phyloP scores from a whole-genome alignment of 2,888 invertebrate species.

The Fissipunctia ypsillon region DNA sequence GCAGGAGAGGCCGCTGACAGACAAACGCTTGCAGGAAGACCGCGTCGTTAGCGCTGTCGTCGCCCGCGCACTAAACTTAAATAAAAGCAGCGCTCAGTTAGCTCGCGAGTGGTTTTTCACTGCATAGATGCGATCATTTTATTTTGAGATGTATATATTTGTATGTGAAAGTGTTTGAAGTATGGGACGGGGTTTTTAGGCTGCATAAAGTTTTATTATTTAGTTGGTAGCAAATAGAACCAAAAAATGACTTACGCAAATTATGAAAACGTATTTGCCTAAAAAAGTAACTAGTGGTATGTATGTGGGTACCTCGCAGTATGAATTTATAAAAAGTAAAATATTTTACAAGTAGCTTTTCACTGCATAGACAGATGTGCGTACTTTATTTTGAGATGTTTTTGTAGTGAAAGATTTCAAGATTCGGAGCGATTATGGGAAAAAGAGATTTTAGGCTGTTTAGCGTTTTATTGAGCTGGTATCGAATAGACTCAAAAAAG shows the following conservation, averaged over 20 bases:
- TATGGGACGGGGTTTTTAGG: no score
- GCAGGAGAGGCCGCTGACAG: slow-evolving; percentile 81
- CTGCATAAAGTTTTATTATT: neutral
- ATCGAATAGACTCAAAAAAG: neutral
- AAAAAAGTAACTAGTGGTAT: neutral
- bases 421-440: neutral
- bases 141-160: slow-evolving; percentile 54
- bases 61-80: slow-evolving; percentile 78
- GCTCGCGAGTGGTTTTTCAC: slow-evolving; percentile 74
- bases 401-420: slow-evolving; percentile 27
- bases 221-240: neutral
- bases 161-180: slow-evolving; percentile 17
- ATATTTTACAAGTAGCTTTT: slow-evolving; percentile 72
- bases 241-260: no score
- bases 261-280: no score
- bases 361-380: slow-evolving; percentile 62
- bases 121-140: slow-evolving; percentile 58
- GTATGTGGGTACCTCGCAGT: no score
- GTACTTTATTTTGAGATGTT: slow-evolving; percentile 51
- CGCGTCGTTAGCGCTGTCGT: slow-evolving; percentile 88
- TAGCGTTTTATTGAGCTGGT: neutral
- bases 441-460: neutral
- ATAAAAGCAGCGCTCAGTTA: slow-evolving; percentile 72
- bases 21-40: slow-evolving; percentile 88
- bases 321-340: neutral